Evolutionary conservation across 2,113 vertebrate species (phyloP), one percentile per base, ranked within the genome.

Genomic region (Clupea harengus): DNA sequence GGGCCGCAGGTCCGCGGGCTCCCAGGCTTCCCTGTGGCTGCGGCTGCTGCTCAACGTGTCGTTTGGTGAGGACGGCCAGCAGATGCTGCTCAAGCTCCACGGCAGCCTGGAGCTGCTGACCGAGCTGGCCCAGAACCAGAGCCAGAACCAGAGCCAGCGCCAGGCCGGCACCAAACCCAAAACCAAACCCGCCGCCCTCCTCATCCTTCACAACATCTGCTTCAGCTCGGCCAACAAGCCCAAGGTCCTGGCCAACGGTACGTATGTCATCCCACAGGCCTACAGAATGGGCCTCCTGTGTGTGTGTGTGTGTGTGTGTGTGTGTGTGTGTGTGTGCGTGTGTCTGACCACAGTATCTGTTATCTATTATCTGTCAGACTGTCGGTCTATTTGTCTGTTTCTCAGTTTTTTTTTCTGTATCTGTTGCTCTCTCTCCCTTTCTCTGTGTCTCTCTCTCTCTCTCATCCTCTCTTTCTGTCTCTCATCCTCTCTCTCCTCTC

Each of bases 241-340:
- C n/a, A 97, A 96, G 81, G 88, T 99, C 91, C 83, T 99, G 47
- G 94, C 96, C 86, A 96, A 95, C 9, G 97, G 98, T 99, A 94
- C 85, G 95, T 46, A 39, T 28, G 7, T 32, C 39, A 39, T 39
- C 39, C 1, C 39, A 39, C 39, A 39, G 39, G 39, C 39, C 39
- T 39, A 39, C 39, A 39, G 39, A 39, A 39, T 39, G 39, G 39
- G 39, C 39, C 39, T 39, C 39, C 2, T 72, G 11, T 28, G 5
- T 85, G 45, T 45, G 67, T 25, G 4, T 84, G 45, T 20, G 15
- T 80, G 28, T 39, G 67, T 82, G 72, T 39, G 5, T 39, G 72
- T 78, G 13, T 78, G 4, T 78, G 10, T 28, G 64, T 25, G 2
- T 25, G n/a, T 28, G 72, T 78, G 13, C 39, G 4, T 78, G 10